Base-by-base conservation (phyloP, 2,797 vertebrate species). In the Sebastes matsubarae region DNA sequence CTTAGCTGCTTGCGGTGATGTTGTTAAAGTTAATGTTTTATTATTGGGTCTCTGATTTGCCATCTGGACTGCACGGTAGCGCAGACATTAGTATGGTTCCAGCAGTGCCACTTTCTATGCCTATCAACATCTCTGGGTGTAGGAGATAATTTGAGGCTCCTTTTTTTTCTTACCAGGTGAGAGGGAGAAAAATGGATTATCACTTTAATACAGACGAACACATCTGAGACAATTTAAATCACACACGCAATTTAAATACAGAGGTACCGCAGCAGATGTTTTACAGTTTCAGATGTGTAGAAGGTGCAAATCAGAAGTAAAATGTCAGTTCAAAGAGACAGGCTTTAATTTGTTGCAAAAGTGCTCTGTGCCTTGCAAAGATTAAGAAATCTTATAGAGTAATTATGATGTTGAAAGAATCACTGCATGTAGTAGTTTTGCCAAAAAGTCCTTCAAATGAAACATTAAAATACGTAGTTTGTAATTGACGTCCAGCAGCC, bases 11-110 rank as follows among this genome's bases (percentile, higher is more conserved):
- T 70, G 85, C 46, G 24, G 75, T 75, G 69, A 72, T 80, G 89
- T 79, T 89, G 91, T 86, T 92, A 89, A 92, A 92, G 81, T 88
- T 92, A 90, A 93, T 90, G 86, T 86, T 91, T 89, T 90, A 91
- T 92, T 92, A 90, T 82, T 25, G 22, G 66, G 70, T 81, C 85
- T 93, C 83, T 89, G 88, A 92, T 89, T 90, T 78, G 86, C 93
- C 94, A 94, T 93, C 94, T 95, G 93, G 89, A 85, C 79, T 50
- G 46, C 50, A 61, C 50, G 55, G 57, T 4, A 76, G 54, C 2
- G 50, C 73, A 81, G 86, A 82, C 71, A 88, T 87, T 46, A 75
- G 52, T 63, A 14, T 6, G 2, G 71, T 77, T 77, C 65, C 27
- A 71, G 78, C 81, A 30, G 52, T 24, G 71, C 71, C 70, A 59